A percentile compares a stretch with the other conserved stretches of the same genome.
Evolutionary conservation across 1,140 invertebrate genomes (phyloP).

Genomic region (Triops longicaudatus): DNA sequence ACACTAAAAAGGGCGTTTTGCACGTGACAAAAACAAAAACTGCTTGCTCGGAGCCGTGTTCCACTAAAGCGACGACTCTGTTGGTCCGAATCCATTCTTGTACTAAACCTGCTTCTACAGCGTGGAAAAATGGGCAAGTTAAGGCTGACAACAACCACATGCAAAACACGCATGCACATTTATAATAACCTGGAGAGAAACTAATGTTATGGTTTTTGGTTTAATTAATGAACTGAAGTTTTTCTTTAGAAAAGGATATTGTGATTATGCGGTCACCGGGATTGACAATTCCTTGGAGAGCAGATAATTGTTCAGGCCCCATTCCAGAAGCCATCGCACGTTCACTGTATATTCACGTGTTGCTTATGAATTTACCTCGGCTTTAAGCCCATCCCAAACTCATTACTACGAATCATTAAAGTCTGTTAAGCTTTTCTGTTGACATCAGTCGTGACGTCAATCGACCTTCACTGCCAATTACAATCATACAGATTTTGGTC

Average conservation of each 20-base stretch:
- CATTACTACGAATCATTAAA: conserved; percentile 8
- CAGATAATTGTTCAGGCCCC: neutral
- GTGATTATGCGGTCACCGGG: conserved; percentile 25
- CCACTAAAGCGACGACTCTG: conserved; percentile 55
- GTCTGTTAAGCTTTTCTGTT: neutral
- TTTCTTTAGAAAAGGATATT: conserved; percentile 25
- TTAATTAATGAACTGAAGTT: neutral
- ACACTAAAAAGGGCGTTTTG: conserved; percentile 51
- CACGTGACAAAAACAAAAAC: conserved; percentile 54
- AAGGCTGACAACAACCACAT: conserved; percentile 30
- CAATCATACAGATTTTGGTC: neutral
- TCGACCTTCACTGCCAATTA: neutral
- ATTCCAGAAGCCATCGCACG: neutral
- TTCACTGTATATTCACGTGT: neutral
- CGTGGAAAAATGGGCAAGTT: conserved; percentile 21
- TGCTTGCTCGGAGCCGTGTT: conserved; percentile 52
- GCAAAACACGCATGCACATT: neutral
- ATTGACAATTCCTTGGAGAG: conserved; percentile 8
- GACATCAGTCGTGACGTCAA: conserved; percentile 14
- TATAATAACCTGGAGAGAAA: neutral
- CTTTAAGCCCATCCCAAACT: conserved; percentile 14
- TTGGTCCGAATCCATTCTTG: conserved; percentile 47
- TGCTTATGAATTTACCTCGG: neutral
- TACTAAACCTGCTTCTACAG: conserved; percentile 45
- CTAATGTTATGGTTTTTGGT: neutral